Evolutionary conservation across 2,113 vertebrate genomes (phyloP).

Genomic region (Dasyprocta punctata): DNA sequence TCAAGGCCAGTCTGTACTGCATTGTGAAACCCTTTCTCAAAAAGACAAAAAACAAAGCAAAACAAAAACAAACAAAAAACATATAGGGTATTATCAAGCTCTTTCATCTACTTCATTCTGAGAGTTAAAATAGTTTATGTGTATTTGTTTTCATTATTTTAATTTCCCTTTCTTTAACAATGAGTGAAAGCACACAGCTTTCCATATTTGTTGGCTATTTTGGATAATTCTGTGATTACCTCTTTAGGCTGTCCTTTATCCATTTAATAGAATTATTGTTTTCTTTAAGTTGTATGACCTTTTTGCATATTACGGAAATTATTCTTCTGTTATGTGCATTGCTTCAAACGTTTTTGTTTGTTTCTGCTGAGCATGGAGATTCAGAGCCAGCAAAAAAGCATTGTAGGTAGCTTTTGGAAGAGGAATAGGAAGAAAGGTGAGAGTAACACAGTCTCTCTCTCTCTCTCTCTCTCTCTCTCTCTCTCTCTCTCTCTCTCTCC

Average conservation of each 20-base stretch:
- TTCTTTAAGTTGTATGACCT: not conserved
- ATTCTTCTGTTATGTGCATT: not conserved
- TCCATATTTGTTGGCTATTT: not conserved
- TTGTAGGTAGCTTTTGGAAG: not conserved
- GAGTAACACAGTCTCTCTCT: not conserved
- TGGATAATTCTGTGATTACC: not conserved
- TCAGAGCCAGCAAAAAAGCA: not conserved
- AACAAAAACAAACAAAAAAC: not conserved
- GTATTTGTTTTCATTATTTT: not conserved
- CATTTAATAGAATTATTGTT: not conserved
- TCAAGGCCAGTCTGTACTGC: not conserved
- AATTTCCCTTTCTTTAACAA: not conserved
- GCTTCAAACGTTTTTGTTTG: not conserved
- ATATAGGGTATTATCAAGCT: not conserved
- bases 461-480: not conserved
- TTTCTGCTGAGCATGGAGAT: not conserved
- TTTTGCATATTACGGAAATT: slow-evolving; percentile 30
- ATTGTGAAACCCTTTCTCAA: not conserved
- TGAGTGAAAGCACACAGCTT: not conserved
- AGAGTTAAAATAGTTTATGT: not conserved
- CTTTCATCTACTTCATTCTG: not conserved
- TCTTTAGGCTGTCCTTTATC: not conserved
- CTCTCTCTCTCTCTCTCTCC: not conserved
- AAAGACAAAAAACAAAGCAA: not conserved
- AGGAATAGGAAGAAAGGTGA: not conserved